Conservation (phyloP, 2,113 vertebrate species). For the Scopus umbretta region DNA sequence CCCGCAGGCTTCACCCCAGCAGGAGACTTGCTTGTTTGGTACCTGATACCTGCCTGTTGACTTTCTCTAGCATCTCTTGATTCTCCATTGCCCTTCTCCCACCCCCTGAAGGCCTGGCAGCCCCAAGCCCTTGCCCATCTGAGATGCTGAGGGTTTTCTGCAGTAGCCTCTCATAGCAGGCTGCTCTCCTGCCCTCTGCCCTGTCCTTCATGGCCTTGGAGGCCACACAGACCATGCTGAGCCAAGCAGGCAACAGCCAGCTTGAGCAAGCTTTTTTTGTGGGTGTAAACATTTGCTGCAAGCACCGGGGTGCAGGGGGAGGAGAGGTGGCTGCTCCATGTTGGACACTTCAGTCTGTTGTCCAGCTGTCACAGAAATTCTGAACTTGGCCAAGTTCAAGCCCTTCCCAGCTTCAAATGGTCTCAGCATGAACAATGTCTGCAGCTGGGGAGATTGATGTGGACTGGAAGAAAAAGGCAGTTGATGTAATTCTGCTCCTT, state of each 20-base stretch:
- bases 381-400: background rate
- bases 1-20: background rate
- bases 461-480: background rate
- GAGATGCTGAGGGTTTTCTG: background rate
- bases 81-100: background rate
- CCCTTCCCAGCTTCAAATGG: background rate
- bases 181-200: background rate
- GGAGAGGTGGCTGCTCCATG: rapidly evolving
- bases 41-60: rapidly evolving
- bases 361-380: background rate
- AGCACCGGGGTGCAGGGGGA: rapidly evolving
- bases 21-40: background rate
- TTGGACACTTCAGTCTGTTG: background rate
- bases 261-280: background rate
- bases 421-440: background rate
- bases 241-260: background rate
- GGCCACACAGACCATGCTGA: rapidly evolving
- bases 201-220: background rate
- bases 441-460: background rate
- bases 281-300: background rate
- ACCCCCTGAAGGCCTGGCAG: background rate
- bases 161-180: rapidly evolving
- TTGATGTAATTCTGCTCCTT: background rate
- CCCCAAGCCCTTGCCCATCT: background rate
- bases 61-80: background rate